Conservation (phyloP, 1,140 invertebrate genomes). For the Armadillidium nasatum region DNA sequence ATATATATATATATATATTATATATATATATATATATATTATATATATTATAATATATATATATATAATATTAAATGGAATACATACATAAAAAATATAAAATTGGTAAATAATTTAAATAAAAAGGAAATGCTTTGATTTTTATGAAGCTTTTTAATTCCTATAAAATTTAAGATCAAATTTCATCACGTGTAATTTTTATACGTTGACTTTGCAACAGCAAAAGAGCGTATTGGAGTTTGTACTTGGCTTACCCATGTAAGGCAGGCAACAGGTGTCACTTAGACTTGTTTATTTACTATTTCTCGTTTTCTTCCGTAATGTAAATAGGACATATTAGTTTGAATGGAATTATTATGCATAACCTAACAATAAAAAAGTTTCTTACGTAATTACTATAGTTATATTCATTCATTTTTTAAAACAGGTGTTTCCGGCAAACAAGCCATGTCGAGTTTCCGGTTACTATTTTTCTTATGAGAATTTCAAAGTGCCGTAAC, state of each 20-base stretch:
- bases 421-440: conserved; percentile 7
- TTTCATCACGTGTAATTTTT: not conserved
- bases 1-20: too few species aligned
- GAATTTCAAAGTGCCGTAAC: not conserved
- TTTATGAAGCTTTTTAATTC: not conserved
- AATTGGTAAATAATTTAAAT: not conserved
- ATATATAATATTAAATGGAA: too few species aligned
- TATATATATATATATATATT: too few species aligned
- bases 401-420: conserved; percentile 7
- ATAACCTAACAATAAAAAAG: not conserved
- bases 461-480: not conserved
- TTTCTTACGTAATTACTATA: not conserved
- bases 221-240: not conserved
- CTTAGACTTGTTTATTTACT: not conserved
- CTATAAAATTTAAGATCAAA: not conserved
- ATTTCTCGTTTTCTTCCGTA: not conserved
- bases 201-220: not conserved
- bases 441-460: not conserved
- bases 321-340: not conserved
- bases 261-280: not conserved
- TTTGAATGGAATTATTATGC: not conserved
- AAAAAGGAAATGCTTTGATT: not conserved
- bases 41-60: too few species aligned
- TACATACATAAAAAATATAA: too few species aligned
- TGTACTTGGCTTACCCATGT: not conserved